Evolutionary conservation across 2,797 vertebrate genomes (phyloP).

Genomic region (Emys orbicularis): DNA sequence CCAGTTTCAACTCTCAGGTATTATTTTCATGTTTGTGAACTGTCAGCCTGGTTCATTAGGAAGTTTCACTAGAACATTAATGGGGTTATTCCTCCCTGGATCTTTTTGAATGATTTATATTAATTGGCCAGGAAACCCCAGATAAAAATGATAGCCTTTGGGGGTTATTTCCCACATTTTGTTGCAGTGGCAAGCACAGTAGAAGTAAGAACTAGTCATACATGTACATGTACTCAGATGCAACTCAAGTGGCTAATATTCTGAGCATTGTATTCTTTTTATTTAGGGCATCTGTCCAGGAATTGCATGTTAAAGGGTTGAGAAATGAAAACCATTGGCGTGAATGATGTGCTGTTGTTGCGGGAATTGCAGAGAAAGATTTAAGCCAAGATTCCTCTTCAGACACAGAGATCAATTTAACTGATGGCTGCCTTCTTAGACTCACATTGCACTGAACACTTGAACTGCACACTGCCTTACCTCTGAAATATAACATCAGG

Average conservation of each 20-base stretch:
- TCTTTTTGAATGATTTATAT: conserved; percentile 44
- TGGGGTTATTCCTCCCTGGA: not conserved
- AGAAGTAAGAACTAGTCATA: not conserved
- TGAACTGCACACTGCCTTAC: not conserved
- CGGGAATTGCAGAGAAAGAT: not conserved
- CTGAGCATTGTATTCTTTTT: conserved; percentile 34
- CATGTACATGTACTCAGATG: not conserved
- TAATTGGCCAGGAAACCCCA: conserved; percentile 61
- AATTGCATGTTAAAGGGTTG: conserved; percentile 59
- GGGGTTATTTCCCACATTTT: conserved; percentile 10
- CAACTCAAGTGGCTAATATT: conserved; percentile 35
- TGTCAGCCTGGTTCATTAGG: not conserved
- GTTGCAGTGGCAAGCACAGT: conserved; percentile 20
- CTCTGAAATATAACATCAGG: rapidly evolving
- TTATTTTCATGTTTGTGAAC: not conserved
- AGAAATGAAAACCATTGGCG: conserved; percentile 65
- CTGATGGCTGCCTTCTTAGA: conserved; percentile 63
- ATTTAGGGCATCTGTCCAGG: conserved; percentile 59
- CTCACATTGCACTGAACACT: not conserved
- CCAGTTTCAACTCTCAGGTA: not conserved
- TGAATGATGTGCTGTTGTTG: conserved; percentile 67
- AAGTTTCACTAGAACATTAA: not conserved
- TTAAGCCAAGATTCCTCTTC: conserved; percentile 64
- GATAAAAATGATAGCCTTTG: conserved; percentile 43
- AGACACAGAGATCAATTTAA: conserved; percentile 59